Evolutionary conservation across 2,113 vertebrate genomes (phyloP).

Genomic region (Tetraodon nigroviridis): DNA sequence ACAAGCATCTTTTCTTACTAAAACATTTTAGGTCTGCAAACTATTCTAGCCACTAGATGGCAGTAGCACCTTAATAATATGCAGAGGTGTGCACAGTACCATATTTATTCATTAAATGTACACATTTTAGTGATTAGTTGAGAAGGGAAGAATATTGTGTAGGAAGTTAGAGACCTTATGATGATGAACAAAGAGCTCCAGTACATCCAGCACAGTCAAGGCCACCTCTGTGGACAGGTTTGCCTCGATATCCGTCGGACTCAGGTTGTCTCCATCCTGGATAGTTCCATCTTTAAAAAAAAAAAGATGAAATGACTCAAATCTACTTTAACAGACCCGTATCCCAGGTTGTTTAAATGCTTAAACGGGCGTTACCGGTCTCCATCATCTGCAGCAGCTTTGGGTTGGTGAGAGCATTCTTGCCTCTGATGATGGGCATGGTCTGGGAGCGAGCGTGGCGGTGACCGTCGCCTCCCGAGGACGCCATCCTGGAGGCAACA

Average conservation of each 20-base stretch:
- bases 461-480: slow-evolving; percentile 85
- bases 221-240: slow-evolving; percentile 92
- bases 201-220: slow-evolving; percentile 87
- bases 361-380: slow-evolving; percentile 71
- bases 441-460: slow-evolving; percentile 94
- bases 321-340: background rate
- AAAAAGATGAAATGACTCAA: background rate
- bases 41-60: slow-evolving; percentile 38
- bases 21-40: background rate
- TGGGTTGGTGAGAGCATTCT: slow-evolving; percentile 93
- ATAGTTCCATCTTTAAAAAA: slow-evolving; percentile 70
- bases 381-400: slow-evolving; percentile 97
- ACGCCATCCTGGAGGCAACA: slow-evolving; percentile 81
- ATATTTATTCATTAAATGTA: background rate
- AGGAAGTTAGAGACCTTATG: slow-evolving; percentile 82
- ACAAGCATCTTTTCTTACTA: background rate
- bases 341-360: background rate
- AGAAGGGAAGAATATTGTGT: too few relatives aligned
- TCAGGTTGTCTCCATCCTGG: slow-evolving; percentile 84
- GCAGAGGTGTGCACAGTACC: background rate
- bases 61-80: slow-evolving; percentile 11
- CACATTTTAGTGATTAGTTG: background rate
- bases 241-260: slow-evolving; percentile 89
- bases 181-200: slow-evolving; percentile 88
- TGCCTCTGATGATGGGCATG: slow-evolving; percentile 92